Conservation (phyloP, 2,113 vertebrate genomes). For the Apus apus region DNA sequence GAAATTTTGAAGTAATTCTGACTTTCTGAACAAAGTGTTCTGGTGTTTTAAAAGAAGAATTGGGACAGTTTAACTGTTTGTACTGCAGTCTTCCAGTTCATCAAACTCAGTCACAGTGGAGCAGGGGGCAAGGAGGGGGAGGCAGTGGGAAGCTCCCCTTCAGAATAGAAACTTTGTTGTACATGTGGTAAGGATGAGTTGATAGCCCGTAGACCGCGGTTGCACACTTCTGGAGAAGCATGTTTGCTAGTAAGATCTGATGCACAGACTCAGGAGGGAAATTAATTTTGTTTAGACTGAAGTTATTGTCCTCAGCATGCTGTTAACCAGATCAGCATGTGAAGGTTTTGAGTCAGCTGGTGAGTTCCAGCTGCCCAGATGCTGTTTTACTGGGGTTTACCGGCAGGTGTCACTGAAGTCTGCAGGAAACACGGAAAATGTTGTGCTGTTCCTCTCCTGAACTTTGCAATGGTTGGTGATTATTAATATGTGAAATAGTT, state of each 20-base stretch:
- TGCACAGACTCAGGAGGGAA: neutral
- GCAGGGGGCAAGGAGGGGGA: no score
- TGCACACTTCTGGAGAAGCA: rapidly evolving
- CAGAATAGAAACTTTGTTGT: neutral
- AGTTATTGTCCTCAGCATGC: neutral
- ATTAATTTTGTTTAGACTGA: neutral
- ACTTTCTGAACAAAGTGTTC: neutral
- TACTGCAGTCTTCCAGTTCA: neutral
- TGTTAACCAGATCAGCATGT: neutral
- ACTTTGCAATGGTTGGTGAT: neutral
- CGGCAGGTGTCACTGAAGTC: conserved; percentile 12
- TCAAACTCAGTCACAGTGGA: neutral
- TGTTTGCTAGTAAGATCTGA: neutral
- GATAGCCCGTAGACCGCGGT: neutral
- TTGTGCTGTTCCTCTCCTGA: neutral
- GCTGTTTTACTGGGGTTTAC: neutral
- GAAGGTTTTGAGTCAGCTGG: neutral
- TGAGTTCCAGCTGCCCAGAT: neutral
- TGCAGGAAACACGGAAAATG: neutral
- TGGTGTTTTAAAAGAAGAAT: neutral
- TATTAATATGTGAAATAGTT: neutral
- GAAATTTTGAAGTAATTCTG: neutral
- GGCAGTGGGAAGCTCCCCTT: neutral
- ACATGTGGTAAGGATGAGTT: neutral
- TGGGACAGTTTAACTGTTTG: rapidly evolving